phyloP scores from a whole-genome alignment of 2,888 invertebrate species.

The Morinoia aosen region DNA sequence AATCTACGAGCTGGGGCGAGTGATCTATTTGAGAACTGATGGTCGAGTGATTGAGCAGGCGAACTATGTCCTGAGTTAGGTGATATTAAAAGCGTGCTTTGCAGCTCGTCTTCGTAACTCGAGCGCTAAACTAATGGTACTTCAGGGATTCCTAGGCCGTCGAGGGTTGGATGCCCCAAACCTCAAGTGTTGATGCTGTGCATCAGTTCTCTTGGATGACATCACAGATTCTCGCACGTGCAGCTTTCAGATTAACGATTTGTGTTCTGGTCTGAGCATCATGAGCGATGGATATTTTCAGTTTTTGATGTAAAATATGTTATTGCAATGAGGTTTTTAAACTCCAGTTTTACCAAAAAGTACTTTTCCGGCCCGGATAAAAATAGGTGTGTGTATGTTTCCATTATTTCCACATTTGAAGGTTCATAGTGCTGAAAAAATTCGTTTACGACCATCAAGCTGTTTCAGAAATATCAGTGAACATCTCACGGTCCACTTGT shows the following conservation, averaged over 20 bases:
- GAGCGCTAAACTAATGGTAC: neutral
- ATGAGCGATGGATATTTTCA: neutral
- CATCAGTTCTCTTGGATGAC: neutral
- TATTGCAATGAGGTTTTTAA: neutral
- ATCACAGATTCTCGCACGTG: neutral
- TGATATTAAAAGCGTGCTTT: neutral
- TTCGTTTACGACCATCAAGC: neutral
- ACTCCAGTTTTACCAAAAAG: neutral
- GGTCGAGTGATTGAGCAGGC: neutral
- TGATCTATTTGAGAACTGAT: neutral
- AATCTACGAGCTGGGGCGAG: neutral
- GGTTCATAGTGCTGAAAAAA: neutral
- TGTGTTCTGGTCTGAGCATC: neutral
- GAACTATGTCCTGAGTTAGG: neutral
- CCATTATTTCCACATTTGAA: neutral
- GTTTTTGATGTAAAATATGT: neutral
- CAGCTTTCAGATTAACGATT: neutral
- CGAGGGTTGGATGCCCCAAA: neutral
- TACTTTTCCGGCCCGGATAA: neutral
- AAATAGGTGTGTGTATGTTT: neutral
- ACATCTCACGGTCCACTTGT: neutral
- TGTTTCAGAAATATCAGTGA: neutral
- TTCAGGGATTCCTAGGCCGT: neutral
- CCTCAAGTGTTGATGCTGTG: neutral
- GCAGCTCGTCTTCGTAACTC: neutral